Base-by-base conservation (phyloP, 2,888 invertebrate genomes). In the Latheticus oryzae region DNA sequence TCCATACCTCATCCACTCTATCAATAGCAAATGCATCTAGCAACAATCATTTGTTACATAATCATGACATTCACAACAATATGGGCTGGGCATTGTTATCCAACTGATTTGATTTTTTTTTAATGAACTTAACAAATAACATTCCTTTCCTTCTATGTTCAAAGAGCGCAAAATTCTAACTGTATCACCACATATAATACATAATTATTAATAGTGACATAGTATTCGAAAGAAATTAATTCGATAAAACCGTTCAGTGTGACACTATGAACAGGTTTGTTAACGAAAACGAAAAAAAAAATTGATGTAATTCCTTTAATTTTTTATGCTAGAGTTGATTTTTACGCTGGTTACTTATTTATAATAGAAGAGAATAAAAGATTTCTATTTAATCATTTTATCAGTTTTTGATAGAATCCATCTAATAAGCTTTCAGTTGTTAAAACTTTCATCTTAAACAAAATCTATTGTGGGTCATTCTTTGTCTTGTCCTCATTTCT, bases 401-500 rank as follows among this genome's bases (percentile, higher is more conserved):
- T 26, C 26, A 4, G 8, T 26, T 26, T 7, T 3, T n/a, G 3
- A 3, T n/a, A 7, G 3, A 26, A 4, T 3, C n/a, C 3, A 4
- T 3, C 26, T 3, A 26, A n/a, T 26, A 26, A 26, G n/a, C 26
- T 35, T 16, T 33, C 13, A 7, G 33, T 13, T 33, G 5, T 9
- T 11, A 2, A 5, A 11, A 32, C 32, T 32, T 32, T 33, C 33
- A 13, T 13, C 33, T 11, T 2, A 16, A 15, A 4, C 26, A 9
- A 26, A 26, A 26, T n/a, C 7, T 4, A 33, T 47, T 47, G 19
- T 47, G 21, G 50, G 50, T 37, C 50, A 50, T 50, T 50, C 35
- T 50, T 50, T 24, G 24, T 50, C n/a, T n/a, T 50, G 50, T 12
- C 50, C 37, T 37, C 50, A 37, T 24, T 50, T 50, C 24, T n/a